Base-by-base conservation (phyloP, 2,888 invertebrate species). In the Dendrolimus houi region DNA sequence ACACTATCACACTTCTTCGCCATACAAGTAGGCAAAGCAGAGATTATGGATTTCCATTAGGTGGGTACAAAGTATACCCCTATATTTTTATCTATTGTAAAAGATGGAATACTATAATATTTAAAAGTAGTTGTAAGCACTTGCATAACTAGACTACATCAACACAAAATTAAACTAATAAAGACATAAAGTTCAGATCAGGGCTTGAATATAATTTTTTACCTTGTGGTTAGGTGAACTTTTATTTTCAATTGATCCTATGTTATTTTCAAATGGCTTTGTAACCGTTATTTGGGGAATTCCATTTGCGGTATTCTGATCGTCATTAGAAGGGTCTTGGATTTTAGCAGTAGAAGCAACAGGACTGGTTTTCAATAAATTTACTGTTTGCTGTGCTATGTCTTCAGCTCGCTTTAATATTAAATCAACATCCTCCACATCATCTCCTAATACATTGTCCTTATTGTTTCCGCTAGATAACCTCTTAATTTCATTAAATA, bases 401-500 rank as follows among this genome's bases (percentile, higher is more conserved):
- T 83, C 80, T 69, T 89, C 87, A 7, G 90, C 90, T 64, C 79
- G 81, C 67, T 85, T 89, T 58, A 90, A 75, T 67, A 90, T 89
- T 59, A 87, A 66, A 54, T 84, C 89, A 6, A 90, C 81, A 70
- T 90, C 90, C 41, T 89, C 88, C 13, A 74, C 69, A 63, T 87
- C 86, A 10, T 81, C 83, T 40, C 70, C 72, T 52, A 85, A 65
- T 41, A 78, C 70, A 53, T 70, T 77, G 58, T 79, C 79, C 53
- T 75, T 74, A 52, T 71, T 75, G 59, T 74, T 77, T 55, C 62
- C 60, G 42, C 74, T 76, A 52, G 92, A 86, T 54, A 93, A 74
- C 62, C 93, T 92, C 64, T 92, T 93, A 3, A 95, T 94, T 82
- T 95, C 94, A 69, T 92, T 93, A 66, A 95, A 93, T 74, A 95